These are phyloP conservation scores for Patella depressa DNA, from an alignment of 2,888 invertebrate genomes.

Conservation along the genomic window DNA sequence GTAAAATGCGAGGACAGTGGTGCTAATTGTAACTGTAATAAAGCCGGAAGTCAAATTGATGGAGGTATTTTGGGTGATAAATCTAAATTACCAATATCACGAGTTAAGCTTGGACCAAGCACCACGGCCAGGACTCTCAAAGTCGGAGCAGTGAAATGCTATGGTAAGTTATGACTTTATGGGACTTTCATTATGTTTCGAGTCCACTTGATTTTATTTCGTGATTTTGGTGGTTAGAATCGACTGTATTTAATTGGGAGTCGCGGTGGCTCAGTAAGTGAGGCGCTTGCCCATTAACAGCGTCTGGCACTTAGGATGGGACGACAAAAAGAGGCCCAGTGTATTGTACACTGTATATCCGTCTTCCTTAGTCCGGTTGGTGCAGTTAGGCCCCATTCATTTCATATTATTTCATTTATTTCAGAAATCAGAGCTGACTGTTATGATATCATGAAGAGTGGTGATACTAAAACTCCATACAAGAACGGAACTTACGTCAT, in stretches of 20 bases:
- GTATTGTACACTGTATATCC: too few species aligned
- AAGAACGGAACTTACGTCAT: slow-evolving; percentile 47
- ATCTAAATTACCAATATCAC: slow-evolving; percentile 20
- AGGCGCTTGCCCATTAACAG: too few species aligned
- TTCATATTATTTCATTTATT: not conserved
- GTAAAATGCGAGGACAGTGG: slow-evolving; percentile 18
- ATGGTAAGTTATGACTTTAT: slow-evolving; percentile 32
- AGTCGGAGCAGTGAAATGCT: slow-evolving; percentile 46
- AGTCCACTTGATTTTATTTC: too few species aligned
- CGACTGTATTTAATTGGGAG: too few species aligned
- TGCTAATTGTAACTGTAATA: slow-evolving; percentile 27
- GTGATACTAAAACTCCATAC: slow-evolving; percentile 23
- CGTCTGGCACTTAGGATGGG: too few species aligned
- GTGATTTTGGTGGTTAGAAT: too few species aligned
- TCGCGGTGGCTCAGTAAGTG: too few species aligned
- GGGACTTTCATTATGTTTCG: too few species aligned
- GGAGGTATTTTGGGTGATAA: slow-evolving; percentile 34
- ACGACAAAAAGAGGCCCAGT: too few species aligned
- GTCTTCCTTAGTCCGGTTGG: too few species aligned
- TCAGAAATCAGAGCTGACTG: slow-evolving; percentile 44
- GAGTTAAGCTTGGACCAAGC: slow-evolving; percentile 22
- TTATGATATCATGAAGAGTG: slow-evolving; percentile 35
- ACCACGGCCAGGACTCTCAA: slow-evolving; percentile 23
- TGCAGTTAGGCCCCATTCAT: too few species aligned
- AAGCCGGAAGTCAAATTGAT: slow-evolving; percentile 18